These are phyloP conservation scores for Arrhopalites spinosus DNA, from an alignment of 2,888 invertebrate species.

Conservation along the genomic window DNA sequence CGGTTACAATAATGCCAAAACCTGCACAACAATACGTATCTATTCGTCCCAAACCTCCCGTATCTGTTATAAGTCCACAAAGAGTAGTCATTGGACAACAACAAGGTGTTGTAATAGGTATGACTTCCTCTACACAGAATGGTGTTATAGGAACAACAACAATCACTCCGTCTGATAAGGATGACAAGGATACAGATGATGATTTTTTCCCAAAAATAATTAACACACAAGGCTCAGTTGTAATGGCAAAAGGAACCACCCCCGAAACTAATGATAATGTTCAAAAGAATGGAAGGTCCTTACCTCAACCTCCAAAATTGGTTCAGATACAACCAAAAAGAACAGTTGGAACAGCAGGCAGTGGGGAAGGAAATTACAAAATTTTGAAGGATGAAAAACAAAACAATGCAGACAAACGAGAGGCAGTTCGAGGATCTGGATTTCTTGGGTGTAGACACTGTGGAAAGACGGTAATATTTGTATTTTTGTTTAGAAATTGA, in stretches of 20 bases:
- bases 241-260: conserved; percentile 12
- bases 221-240: conserved; percentile 27
- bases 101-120: neutral
- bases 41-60: conserved; percentile 16
- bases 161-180: neutral
- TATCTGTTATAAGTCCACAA: conserved; percentile 5
- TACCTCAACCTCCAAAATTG: conserved; percentile 5
- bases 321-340: neutral
- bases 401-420: neutral
- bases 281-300: conserved; percentile 21
- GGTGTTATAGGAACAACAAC: too few species aligned
- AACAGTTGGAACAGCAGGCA: neutral
- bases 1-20: neutral
- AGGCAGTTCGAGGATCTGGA: conserved; percentile 2
- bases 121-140: too few species aligned
- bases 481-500: too few species aligned
- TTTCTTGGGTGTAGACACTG: conserved; percentile 38
- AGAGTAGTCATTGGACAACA: neutral
- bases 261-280: neutral
- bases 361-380: neutral
- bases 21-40: conserved; percentile 3
- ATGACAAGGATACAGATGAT: conserved; percentile 23
- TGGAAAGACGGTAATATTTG: conserved; percentile 17
- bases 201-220: conserved; percentile 34
- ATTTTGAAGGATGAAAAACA: neutral